Evolutionary conservation across 2,797 vertebrate genomes (phyloP).

Genomic region (Okamejei kenojei): DNA sequence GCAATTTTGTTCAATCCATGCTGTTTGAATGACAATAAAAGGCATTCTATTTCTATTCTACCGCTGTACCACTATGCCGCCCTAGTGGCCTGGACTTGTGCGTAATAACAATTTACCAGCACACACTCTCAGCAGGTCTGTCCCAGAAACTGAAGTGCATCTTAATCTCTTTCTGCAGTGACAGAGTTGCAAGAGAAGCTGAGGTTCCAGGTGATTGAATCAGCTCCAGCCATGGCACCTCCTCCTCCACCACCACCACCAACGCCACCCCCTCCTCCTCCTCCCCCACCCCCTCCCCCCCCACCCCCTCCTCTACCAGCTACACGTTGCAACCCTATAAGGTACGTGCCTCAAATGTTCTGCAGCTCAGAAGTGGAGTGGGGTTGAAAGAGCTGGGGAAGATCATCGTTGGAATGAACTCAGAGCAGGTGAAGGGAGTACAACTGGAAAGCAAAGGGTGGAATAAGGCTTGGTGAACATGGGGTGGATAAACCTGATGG

Average conservation of each 20-base stretch:
- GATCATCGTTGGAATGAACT: not conserved
- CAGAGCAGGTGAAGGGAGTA: too few species aligned
- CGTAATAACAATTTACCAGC: too few species aligned
- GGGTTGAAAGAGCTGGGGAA: not conserved
- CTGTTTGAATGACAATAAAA: too few species aligned
- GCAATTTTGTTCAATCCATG: too few species aligned
- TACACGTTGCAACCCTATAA: conserved; percentile 69
- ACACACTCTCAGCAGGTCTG: not conserved
- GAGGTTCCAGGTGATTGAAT: conserved; percentile 46
- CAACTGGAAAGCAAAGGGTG: too few species aligned
- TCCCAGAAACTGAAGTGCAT: not conserved
- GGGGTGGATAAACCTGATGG: too few species aligned
- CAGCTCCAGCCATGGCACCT: conserved; percentile 48
- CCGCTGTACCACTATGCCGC: too few species aligned
- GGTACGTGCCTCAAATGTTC: conserved; percentile 49
- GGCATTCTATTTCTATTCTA: too few species aligned
- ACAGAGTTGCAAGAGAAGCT: conserved; percentile 55
- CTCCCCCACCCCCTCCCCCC: conserved; percentile 58
- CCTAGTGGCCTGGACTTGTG: too few species aligned
- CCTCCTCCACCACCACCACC: conserved; percentile 55
- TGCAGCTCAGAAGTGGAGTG: not conserved
- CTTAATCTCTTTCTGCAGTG: conserved; percentile 48
- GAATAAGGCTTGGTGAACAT: not conserved
- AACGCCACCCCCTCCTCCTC: conserved; percentile 48
- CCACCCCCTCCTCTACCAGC: conserved; percentile 63